A percentile compares a stretch with the other conserved stretches of the same genome.
Conservation (phyloP, 64 coral and sea anemone species). For the Astreopora myriophthalma region DNA sequence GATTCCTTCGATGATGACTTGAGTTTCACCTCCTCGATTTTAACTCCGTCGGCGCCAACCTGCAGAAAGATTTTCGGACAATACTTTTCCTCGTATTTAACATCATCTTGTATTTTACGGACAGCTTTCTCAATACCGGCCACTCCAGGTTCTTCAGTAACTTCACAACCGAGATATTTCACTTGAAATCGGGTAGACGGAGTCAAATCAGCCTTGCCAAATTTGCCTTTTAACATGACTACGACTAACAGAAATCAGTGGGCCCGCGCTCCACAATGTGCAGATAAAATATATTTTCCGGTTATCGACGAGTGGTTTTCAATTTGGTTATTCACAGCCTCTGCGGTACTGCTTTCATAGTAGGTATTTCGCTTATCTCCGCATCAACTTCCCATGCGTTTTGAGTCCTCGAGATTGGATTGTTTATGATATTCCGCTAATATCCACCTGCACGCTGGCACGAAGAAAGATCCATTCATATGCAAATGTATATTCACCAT, state of each 20-base stretch:
- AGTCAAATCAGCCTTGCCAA: constrained; percentile 46
- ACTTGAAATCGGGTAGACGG: constrained; percentile 69
- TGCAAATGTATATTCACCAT: not conserved
- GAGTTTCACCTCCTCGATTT: constrained; percentile 22
- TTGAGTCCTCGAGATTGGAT: constrained; percentile 10
- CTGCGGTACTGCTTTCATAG: not conserved
- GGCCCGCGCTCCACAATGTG: not conserved
- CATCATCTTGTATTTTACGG: constrained; percentile 51
- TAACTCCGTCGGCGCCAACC: constrained; percentile 67
- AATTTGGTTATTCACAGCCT: not conserved
- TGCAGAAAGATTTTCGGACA: constrained; percentile 81
- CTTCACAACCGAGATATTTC: constrained; percentile 73
- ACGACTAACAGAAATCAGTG: not conserved
- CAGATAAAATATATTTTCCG: not conserved
- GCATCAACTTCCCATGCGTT: not conserved
- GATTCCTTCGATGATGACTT: constrained; percentile 27
- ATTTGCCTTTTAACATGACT: constrained; percentile 50
- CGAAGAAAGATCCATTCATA: constrained; percentile 9
- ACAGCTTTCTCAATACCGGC: constrained; percentile 83
- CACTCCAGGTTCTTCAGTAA: constrained; percentile 68
- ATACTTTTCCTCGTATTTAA: constrained; percentile 43
- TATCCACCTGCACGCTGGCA: not conserved
- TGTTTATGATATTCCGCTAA: not conserved
- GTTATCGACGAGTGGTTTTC: not conserved
- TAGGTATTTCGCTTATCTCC: not conserved